Percentiles rank a stretch among this genome's conserved stretches.
These are phyloP conservation scores for Neomorphus geoffroyi DNA, from an alignment of 2,797 vertebrate genomes.

Conservation along the genomic window DNA sequence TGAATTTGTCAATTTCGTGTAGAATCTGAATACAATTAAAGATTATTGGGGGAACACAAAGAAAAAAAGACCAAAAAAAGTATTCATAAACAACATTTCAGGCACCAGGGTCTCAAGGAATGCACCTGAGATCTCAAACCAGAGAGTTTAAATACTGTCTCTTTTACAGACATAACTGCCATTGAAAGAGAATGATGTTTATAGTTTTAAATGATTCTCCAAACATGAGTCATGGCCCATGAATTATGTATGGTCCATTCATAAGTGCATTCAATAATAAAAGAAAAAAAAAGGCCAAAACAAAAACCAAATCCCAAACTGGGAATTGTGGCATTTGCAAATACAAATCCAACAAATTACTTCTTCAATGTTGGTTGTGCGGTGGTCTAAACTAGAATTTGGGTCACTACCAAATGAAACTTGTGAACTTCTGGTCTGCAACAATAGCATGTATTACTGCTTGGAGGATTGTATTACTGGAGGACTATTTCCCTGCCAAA, in stretches of 20 bases:
- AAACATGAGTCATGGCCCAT: background rate
- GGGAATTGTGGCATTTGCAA: background rate
- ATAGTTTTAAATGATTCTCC: background rate
- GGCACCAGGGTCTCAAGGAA: background rate
- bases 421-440: background rate
- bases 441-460: background rate
- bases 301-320: background rate
- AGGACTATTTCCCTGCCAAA: background rate
- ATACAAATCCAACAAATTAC: background rate
- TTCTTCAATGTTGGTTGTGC: background rate
- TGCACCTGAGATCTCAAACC: background rate
- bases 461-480: background rate
- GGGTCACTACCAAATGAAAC: background rate
- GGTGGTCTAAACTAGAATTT: background rate
- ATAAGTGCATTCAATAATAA: background rate
- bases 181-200: background rate
- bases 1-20: background rate
- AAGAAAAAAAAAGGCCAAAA: background rate
- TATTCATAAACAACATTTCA: background rate
- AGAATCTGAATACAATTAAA: constrained; percentile 20
- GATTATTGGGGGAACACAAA: background rate
- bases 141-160: constrained; percentile 34
- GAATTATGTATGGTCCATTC: background rate
- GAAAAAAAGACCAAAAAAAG: background rate
- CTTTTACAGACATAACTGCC: background rate